Evolutionary conservation across 2,888 invertebrate genomes (phyloP).

Genomic region (Xanthorhoe spadicearia): DNA sequence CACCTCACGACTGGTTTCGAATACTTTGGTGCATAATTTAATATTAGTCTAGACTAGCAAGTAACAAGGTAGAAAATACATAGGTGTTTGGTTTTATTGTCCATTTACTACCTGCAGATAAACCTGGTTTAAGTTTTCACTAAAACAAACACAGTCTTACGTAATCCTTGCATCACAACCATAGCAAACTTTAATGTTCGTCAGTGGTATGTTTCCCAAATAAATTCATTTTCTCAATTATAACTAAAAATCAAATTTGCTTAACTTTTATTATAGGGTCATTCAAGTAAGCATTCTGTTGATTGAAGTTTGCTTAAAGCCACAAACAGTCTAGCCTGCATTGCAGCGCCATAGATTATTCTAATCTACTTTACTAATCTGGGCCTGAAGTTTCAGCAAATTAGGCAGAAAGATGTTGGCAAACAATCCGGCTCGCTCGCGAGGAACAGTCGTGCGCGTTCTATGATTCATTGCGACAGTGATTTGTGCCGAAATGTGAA

Average conservation of each 20-base stretch:
- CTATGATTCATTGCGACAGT: conserved; percentile 12
- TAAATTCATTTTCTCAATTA: no score
- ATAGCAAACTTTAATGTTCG: neutral
- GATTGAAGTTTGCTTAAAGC: neutral
- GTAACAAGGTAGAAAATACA: neutral
- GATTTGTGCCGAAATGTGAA: conserved; percentile 16
- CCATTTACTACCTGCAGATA: conserved; percentile 1
- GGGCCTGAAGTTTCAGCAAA: conserved; percentile 17
- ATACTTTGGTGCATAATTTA: conserved; percentile 1
- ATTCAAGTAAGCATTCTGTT: no score
- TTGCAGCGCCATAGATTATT: conserved; percentile 7
- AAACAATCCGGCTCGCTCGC: conserved; percentile 16
- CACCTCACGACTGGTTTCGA: conserved; percentile 25
- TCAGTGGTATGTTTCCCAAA: neutral
- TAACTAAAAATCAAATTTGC: no score
- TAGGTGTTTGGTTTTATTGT: neutral
- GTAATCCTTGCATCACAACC: neutral
- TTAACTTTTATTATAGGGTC: no score
- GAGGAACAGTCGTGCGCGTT: conserved; percentile 19
- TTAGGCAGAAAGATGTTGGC: conserved; percentile 16
- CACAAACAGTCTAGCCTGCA: conserved; percentile 6
- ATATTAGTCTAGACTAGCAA: conserved; percentile 1
- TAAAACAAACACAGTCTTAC: neutral
- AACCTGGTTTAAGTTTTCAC: neutral
- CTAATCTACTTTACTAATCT: conserved; percentile 4